These are phyloP conservation scores for Conopomorpha cramerella DNA, from an alignment of 1,140 invertebrate genomes.

Conservation along the genomic window DNA sequence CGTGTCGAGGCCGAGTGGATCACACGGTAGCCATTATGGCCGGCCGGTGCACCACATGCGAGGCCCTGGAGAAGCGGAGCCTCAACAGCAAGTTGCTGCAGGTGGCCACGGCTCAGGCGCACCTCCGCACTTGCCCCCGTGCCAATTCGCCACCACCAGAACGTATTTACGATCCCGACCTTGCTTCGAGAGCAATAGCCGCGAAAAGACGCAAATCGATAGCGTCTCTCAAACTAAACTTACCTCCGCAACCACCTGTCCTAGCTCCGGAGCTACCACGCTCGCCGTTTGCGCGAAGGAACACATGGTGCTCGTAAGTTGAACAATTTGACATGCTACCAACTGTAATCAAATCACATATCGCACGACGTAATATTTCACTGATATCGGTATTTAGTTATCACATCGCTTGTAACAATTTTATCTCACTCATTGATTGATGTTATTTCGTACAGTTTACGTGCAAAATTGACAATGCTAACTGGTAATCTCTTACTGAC, in stretches of 20 bases:
- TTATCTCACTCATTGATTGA: no score
- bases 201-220: slow-evolving; percentile 51
- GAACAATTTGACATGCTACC: no score
- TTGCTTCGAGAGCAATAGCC: slow-evolving; percentile 41
- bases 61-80: slow-evolving; percentile 43
- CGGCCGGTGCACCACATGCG: slow-evolving; percentile 45
- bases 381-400: no score
- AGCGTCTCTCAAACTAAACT: slow-evolving; percentile 37
- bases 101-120: slow-evolving; percentile 51
- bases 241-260: slow-evolving; percentile 23
- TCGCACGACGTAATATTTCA: no score
- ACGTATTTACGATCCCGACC: slow-evolving; percentile 25
- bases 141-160: slow-evolving; percentile 22
- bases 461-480: no score
- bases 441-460: no score
- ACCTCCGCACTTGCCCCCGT: slow-evolving; percentile 39
- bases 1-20: slow-evolving; percentile 35
- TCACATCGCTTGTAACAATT: no score
- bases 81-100: slow-evolving; percentile 45
- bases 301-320: slow-evolving; percentile 62
- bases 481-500: no score
- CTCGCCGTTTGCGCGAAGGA: slow-evolving; percentile 36
- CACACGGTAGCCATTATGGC: slow-evolving; percentile 50
- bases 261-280: slow-evolving; percentile 21
- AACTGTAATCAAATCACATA: no score